phyloP scores from a whole-genome alignment of 1,140 invertebrate species.

The Hypsibius dujardini region DNA sequence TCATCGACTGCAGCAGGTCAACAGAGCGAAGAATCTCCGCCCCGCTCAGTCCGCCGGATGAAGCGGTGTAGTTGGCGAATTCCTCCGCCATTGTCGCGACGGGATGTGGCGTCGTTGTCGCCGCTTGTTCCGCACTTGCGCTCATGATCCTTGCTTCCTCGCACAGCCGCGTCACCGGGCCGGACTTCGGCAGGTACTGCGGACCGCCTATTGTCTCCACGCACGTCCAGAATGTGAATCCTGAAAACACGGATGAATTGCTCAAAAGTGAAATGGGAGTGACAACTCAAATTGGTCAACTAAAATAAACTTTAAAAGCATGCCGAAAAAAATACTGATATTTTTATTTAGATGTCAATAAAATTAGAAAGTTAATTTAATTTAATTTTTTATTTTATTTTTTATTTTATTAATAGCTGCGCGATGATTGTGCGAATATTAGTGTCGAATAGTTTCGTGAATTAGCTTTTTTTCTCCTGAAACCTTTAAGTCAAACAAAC shows the following conservation, averaged over 20 bases:
- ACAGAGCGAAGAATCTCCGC: background rate
- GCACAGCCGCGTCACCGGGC: background rate
- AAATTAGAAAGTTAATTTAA: no score
- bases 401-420: no score
- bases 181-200: background rate
- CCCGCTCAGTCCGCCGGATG: constrained; percentile 10
- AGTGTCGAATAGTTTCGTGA: no score
- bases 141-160: background rate
- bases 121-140: background rate
- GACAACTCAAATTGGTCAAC: no score
- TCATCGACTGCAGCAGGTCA: background rate
- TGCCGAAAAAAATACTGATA: no score
- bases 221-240: constrained; percentile 9
- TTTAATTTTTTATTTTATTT: no score
- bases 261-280: no score
- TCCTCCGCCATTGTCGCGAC: background rate
- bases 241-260: background rate
- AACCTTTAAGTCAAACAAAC: no score
- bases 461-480: no score
- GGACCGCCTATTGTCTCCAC: background rate
- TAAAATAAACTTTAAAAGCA: no score
- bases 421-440: no score
- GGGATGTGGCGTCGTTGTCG: background rate
- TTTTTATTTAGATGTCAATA: no score
- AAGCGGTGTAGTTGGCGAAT: background rate